These are phyloP conservation scores for Tetragnatha montana DNA, from an alignment of 2,888 invertebrate genomes.

Conservation along the genomic window DNA sequence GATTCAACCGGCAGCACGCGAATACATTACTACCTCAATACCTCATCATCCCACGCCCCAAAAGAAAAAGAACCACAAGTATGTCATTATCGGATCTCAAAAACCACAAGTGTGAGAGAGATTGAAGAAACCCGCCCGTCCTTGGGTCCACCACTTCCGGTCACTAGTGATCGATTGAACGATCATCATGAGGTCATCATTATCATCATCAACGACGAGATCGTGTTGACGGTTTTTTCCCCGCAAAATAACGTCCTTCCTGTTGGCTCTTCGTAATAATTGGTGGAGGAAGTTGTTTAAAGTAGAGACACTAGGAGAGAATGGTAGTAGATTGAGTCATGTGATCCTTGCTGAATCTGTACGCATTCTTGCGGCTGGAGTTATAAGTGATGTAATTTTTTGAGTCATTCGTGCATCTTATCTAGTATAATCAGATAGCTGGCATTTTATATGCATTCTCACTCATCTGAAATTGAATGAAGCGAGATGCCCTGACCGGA, in stretches of 20 bases:
- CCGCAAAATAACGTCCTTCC: not conserved
- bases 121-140: conserved; percentile 5
- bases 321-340: too few relatives aligned
- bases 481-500: too few relatives aligned
- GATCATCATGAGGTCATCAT: conserved; percentile 20
- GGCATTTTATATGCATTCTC: too few relatives aligned
- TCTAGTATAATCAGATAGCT: too few relatives aligned
- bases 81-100: not conserved
- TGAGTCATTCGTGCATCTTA: too few relatives aligned
- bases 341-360: too few relatives aligned
- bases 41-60: not conserved
- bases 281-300: not conserved
- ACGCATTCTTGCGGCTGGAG: too few relatives aligned
- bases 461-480: too few relatives aligned
- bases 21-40: too few relatives aligned
- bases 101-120: conserved; percentile 9
- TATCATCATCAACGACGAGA: conserved; percentile 2
- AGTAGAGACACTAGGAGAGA: too few relatives aligned
- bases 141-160: conserved; percentile 29
- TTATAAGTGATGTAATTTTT: too few relatives aligned
- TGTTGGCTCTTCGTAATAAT: not conserved
- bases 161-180: conserved; percentile 13
- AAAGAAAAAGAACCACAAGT: not conserved
- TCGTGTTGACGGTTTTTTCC: conserved; percentile 15
- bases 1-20: too few relatives aligned